Evolutionary conservation across 2,113 vertebrate species (phyloP).

Genomic region (Boulengeromyrus knoepffleri): DNA sequence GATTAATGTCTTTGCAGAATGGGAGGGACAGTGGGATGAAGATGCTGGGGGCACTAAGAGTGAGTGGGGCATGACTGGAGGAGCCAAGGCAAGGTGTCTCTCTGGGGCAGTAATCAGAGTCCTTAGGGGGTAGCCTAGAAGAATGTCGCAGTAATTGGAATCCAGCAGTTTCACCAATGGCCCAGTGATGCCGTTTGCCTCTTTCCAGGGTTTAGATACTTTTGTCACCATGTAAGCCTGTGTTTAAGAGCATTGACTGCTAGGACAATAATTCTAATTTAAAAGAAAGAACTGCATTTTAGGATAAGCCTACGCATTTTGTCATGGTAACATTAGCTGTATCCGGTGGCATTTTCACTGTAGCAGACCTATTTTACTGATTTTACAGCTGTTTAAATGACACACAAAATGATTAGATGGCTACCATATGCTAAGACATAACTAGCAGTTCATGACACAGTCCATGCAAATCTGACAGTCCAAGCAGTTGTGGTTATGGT

Average conservation of each 20-base stretch:
- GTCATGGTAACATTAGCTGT: neutral
- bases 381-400: neutral
- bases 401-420: neutral
- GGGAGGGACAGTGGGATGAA: slow-evolving; percentile 21
- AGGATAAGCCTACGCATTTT: neutral
- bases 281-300: slow-evolving; percentile 62
- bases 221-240: slow-evolving; percentile 60
- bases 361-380: neutral
- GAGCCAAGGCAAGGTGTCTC: slow-evolving; percentile 47
- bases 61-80: slow-evolving; percentile 39
- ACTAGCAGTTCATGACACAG: neutral
- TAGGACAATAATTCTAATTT: slow-evolving; percentile 56
- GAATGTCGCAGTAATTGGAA: slow-evolving; percentile 50
- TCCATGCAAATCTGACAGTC: neutral
- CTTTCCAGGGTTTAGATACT: slow-evolving; percentile 51
- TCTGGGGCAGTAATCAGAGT: slow-evolving; percentile 50
- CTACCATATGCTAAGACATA: neutral
- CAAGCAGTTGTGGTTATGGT: neutral
- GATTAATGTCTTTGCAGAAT: slow-evolving; percentile 30
- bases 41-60: slow-evolving; percentile 38
- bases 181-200: slow-evolving; percentile 48
- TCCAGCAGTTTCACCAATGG: slow-evolving; percentile 58
- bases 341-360: neutral
- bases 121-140: slow-evolving; percentile 40
- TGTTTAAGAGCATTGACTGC: slow-evolving; percentile 52